Evolutionary conservation across 1,140 invertebrate species (phyloP).

Genomic region (Drosophila yakuba): DNA sequence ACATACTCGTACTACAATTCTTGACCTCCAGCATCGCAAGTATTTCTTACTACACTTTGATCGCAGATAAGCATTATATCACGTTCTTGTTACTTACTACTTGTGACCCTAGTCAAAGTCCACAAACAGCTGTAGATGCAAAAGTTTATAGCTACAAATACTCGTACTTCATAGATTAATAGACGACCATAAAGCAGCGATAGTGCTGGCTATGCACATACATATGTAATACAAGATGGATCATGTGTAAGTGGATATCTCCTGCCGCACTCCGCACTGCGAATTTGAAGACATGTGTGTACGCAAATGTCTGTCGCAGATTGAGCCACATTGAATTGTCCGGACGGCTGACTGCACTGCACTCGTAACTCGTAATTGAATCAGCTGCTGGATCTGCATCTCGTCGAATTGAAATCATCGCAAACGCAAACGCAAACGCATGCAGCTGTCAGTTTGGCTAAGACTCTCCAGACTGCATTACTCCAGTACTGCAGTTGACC

Average conservation of each 20-base stretch:
- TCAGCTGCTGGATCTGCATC: constrained; percentile 31
- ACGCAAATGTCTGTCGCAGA: constrained; percentile 19
- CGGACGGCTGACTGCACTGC: constrained; percentile 47
- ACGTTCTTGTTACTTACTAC: neutral
- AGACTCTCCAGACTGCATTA: constrained; percentile 10
- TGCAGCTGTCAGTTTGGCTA: constrained; percentile 40
- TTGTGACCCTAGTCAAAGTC: constrained; percentile 7
- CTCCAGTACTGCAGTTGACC: constrained; percentile 59
- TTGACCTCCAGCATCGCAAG: neutral
- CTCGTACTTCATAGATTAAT: constrained; percentile 21
- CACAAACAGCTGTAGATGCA: constrained; percentile 13
- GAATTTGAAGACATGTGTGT: constrained; percentile 10
- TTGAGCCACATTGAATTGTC: constrained; percentile 48
- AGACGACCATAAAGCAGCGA: neutral
- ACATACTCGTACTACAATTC: no score
- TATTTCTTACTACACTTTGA: no score
- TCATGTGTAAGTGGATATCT: constrained; percentile 45
- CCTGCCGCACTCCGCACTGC: constrained; percentile 13
- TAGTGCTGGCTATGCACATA: constrained; percentile 10
- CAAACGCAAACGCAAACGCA: constrained; percentile 25
- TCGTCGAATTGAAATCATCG: constrained; percentile 9
- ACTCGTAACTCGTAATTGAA: constrained; percentile 27
- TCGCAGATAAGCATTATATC: neutral
- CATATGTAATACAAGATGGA: constrained; percentile 33
- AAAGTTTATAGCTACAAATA: constrained; percentile 26